phyloP scores from a whole-genome alignment of 1,140 invertebrate species.

The Sogatella furcifera region DNA sequence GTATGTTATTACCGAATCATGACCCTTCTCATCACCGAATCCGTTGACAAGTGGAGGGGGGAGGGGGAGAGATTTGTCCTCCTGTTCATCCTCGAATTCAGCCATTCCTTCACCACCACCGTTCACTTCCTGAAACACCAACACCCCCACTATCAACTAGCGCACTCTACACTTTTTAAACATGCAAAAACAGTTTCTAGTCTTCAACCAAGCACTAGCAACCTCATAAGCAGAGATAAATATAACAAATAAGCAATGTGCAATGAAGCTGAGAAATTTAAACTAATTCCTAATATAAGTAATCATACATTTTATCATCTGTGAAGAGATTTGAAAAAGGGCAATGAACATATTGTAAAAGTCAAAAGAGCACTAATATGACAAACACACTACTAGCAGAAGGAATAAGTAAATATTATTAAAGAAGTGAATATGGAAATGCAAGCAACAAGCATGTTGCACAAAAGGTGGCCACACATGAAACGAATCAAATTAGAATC shows the following conservation, averaged over 20 bases:
- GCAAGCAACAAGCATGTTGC: too few species aligned
- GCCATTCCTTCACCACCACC: conserved; percentile 22
- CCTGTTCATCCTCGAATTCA: conserved; percentile 15
- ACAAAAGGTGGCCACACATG: too few species aligned
- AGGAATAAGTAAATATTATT: not conserved
- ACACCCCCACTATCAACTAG: not conserved
- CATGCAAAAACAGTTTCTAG: not conserved
- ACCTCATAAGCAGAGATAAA: not conserved
- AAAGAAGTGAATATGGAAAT: too few species aligned
- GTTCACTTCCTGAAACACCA: conserved; percentile 11
- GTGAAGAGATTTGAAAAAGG: not conserved
- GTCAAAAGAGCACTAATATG: too few species aligned
- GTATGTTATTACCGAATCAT: too few species aligned
- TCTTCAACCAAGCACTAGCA: not conserved
- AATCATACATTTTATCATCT: not conserved
- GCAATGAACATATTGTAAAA: too few species aligned
- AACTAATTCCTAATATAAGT: not conserved
- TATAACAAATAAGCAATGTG: conserved; percentile 2
- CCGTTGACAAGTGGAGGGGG: conserved; percentile 13
- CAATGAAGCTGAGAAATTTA: not conserved
- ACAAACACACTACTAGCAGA: too few species aligned
- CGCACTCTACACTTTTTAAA: not conserved
- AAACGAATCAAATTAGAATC: not conserved
- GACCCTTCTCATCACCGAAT: conserved; percentile 7
- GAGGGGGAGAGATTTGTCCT: conserved; percentile 10